These are phyloP conservation scores for Atractosteus spatula DNA, from an alignment of 2,113 vertebrate species.

Conservation along the genomic window DNA sequence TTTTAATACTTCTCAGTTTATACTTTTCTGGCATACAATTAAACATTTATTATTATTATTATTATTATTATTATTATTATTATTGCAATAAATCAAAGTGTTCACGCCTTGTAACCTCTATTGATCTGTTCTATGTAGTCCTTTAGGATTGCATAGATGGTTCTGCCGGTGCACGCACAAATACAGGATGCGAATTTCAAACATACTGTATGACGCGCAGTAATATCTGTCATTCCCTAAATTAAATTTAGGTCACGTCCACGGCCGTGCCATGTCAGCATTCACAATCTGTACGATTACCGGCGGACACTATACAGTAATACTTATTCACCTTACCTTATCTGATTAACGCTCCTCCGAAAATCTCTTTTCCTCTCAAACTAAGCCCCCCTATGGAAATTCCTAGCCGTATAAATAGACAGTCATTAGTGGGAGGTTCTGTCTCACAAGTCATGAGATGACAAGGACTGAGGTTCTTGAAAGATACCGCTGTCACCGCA, in stretches of 20 bases:
- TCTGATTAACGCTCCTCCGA: constrained; percentile 6
- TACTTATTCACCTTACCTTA: constrained; percentile 23
- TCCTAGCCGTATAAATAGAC: constrained; percentile 30
- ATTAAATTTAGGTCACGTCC: constrained; percentile 47
- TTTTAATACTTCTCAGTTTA: neutral
- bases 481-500: neutral
- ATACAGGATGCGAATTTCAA: too few species aligned
- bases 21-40: neutral
- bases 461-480: constrained; percentile 14
- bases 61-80: neutral
- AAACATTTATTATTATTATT: neutral
- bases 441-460: constrained; percentile 19
- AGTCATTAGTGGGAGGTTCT: constrained; percentile 28
- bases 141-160: too few species aligned
- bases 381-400: constrained; percentile 1
- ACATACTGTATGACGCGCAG: too few species aligned
- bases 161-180: too few species aligned
- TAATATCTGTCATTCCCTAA: too few species aligned
- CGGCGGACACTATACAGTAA: constrained; percentile 26
- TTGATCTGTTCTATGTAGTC: too few species aligned
- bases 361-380: constrained; percentile 12
- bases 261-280: neutral
- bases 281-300: constrained; percentile 30
- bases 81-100: too few species aligned
- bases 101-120: too few species aligned